Conservation (phyloP, 92 coral and sea anemone genomes). For the Siderastrea siderea region DNA sequence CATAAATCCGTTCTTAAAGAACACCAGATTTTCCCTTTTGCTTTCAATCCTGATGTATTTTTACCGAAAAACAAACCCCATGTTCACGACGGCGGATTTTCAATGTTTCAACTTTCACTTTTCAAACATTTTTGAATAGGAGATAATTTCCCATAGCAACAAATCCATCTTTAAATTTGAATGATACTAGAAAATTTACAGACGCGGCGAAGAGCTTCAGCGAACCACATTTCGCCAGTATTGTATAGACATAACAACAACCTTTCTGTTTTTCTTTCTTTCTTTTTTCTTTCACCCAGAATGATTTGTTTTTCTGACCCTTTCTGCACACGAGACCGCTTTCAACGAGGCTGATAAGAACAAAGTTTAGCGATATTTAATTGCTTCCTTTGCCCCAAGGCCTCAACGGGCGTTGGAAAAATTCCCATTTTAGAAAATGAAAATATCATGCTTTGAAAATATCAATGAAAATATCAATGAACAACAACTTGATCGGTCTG, state of each 20-base stretch:
- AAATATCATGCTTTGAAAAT: conserved; percentile 4
- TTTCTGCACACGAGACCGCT: background rate
- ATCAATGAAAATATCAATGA: too few relatives aligned
- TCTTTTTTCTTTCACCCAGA: background rate
- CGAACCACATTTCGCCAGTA: background rate
- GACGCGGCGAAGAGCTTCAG: background rate
- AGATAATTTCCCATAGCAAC: conserved; percentile 28
- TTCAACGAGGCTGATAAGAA: background rate
- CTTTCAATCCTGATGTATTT: background rate
- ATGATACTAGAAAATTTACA: background rate
- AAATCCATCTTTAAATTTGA: background rate
- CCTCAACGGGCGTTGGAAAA: background rate
- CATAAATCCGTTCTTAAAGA: background rate
- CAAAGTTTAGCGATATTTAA: conserved; percentile 1
- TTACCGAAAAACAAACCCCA: background rate
- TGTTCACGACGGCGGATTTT: background rate
- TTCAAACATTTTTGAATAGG: conserved; percentile 19
- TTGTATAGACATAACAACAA: background rate
- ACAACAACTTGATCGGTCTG: background rate
- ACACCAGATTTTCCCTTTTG: background rate
- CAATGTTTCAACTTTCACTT: conserved; percentile 15
- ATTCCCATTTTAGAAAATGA: conserved; percentile 26
- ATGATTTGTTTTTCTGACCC: background rate
- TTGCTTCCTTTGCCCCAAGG: background rate
- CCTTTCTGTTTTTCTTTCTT: background rate